Evolutionary conservation across 2,797 vertebrate genomes (phyloP).

Genomic region (Tapirus indicus): DNA sequence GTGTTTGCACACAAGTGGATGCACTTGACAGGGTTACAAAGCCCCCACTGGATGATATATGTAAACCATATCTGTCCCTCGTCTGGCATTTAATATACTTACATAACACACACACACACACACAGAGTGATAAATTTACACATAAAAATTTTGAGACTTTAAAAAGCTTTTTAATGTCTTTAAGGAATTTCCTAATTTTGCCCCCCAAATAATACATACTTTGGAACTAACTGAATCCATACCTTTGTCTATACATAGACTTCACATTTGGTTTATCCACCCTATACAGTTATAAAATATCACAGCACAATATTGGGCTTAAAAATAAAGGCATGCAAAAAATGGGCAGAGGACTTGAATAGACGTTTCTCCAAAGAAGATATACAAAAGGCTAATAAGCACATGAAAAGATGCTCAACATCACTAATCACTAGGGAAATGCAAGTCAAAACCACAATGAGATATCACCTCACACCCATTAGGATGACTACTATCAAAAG

Average conservation of each 20-base stretch:
- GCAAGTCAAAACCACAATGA: not conserved
- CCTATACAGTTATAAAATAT: not conserved
- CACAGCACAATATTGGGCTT: not conserved
- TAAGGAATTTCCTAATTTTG: not conserved
- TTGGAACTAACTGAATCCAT: not conserved
- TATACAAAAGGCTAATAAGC: not conserved
- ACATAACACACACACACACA: not conserved
- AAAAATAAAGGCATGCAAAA: conserved; percentile 8
- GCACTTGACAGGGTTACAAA: not conserved
- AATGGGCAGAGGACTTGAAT: not conserved
- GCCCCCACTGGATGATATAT: not conserved
- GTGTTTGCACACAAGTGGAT: not conserved
- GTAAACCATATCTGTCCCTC: not conserved
- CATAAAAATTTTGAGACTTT: not conserved
- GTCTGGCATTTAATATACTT: not conserved
- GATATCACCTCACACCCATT: not conserved
- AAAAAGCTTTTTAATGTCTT: conserved; percentile 18
- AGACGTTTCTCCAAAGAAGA: not conserved
- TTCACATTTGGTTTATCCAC: not conserved
- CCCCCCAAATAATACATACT: not conserved
- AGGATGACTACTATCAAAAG: not conserved
- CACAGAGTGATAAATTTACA: not conserved
- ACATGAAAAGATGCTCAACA: not conserved
- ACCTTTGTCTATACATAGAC: not conserved
- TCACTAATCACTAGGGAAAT: not conserved